Conservation (phyloP, 2,113 vertebrate species). For the Kryptolebias marmoratus region DNA sequence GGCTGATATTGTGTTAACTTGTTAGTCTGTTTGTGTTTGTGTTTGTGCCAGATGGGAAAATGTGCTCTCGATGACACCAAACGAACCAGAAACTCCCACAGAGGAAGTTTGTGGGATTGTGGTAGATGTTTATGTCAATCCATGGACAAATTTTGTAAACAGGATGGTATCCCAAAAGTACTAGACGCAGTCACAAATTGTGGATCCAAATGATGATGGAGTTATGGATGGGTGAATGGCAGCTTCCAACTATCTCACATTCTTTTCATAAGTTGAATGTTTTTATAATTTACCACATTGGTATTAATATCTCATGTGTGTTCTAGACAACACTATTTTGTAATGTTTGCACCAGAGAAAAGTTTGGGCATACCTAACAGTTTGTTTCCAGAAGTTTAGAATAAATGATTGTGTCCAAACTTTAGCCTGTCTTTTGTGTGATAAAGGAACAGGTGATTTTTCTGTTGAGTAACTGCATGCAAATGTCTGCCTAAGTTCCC, state of each 20-base stretch:
- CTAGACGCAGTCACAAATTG: background rate
- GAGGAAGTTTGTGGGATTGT: background rate
- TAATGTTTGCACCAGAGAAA: background rate
- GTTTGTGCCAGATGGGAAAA: background rate
- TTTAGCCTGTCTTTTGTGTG: background rate
- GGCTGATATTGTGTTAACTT: background rate
- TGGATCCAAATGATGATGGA: background rate
- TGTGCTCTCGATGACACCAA: background rate
- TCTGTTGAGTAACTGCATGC: constrained; percentile 5
- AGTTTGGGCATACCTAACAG: background rate
- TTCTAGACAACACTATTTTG: background rate
- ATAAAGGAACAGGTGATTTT: constrained; percentile 17
- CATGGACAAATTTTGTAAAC: background rate
- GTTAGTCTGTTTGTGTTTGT: background rate
- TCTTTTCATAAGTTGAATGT: background rate
- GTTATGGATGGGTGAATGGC: background rate
- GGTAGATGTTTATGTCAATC: too few relatives aligned
- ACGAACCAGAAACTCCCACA: background rate
- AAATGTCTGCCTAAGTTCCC: constrained; percentile 6
- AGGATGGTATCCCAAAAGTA: background rate
- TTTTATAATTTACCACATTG: background rate
- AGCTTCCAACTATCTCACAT: background rate
- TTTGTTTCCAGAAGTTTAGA: background rate
- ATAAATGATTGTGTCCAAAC: background rate
- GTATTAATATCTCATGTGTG: background rate